Evolutionary conservation across 2,888 invertebrate species (phyloP).

Genomic region (Drosophila nigricruria): DNA sequence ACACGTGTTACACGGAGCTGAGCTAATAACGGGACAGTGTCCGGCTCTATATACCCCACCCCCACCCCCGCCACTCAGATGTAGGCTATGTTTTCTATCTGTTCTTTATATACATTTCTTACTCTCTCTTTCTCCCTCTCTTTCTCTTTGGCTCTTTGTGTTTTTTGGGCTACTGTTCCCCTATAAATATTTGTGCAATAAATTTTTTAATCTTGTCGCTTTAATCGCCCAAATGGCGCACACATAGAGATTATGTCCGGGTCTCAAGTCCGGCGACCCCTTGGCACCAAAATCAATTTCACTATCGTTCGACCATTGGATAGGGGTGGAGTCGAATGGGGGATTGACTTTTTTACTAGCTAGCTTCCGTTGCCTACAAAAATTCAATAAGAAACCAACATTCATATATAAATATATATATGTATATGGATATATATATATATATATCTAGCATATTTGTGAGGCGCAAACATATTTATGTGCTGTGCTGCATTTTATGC

Average conservation of each 20-base stretch:
- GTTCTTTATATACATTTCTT: slow-evolving; percentile 17
- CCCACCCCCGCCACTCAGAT: slow-evolving; percentile 40
- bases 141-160: not conserved
- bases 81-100: slow-evolving; percentile 55
- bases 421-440: not conserved
- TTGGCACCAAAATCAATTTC: slow-evolving; percentile 83
- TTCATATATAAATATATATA: not conserved
- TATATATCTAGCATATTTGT: slow-evolving; percentile 72
- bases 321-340: slow-evolving; percentile 15
- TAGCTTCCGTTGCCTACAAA: slow-evolving; percentile 52
- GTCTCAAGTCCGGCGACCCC: slow-evolving; percentile 52
- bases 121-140: slow-evolving; percentile 20
- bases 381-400: slow-evolving; percentile 66
- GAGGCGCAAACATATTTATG: slow-evolving; percentile 67
- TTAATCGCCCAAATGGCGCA: slow-evolving; percentile 85
- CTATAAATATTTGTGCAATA: slow-evolving; percentile 86
- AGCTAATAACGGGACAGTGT: slow-evolving; percentile 75
- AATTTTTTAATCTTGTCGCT: slow-evolving; percentile 86
- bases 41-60: slow-evolving; percentile 22
- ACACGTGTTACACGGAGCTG: slow-evolving; percentile 71
- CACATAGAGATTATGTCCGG: slow-evolving; percentile 46
- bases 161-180: slow-evolving; percentile 54
- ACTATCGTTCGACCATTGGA: slow-evolving; percentile 67
- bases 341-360: slow-evolving; percentile 54
- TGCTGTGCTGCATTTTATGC: slow-evolving; percentile 73